These are phyloP conservation scores for Grammomys dolichurus DNA, from an alignment of 2,113 vertebrate species.

Conservation along the genomic window DNA sequence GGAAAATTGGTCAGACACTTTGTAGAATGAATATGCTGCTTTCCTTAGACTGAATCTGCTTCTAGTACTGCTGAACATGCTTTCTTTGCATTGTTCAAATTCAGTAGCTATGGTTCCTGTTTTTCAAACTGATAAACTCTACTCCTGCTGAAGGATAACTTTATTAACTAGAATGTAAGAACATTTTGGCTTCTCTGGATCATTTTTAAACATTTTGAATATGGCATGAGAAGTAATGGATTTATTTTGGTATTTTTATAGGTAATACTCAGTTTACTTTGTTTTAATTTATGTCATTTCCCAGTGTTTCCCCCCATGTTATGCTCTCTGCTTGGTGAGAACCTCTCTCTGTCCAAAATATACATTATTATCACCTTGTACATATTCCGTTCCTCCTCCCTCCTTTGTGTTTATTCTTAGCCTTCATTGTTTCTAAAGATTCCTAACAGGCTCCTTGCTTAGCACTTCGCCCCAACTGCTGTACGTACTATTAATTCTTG, in stretches of 20 bases:
- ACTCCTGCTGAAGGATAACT: too few species aligned
- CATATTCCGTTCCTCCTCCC: accelerated
- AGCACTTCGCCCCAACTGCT: accelerated
- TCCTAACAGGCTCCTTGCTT: neutral
- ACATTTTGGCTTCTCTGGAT: neutral
- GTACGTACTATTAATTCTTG: neutral
- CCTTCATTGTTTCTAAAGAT: neutral
- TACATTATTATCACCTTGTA: neutral
- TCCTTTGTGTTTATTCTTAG: neutral
- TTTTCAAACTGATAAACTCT: neutral
- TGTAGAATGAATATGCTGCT: neutral
- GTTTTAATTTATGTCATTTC: neutral
- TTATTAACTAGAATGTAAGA: neutral
- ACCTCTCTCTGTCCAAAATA: too few species aligned
- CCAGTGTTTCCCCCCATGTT: neutral
- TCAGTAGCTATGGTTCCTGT: neutral
- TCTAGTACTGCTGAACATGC: neutral
- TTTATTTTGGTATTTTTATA: neutral
- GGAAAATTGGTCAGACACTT: neutral
- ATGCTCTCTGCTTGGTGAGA: neutral
- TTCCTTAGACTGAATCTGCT: neutral
- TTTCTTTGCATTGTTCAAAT: neutral
- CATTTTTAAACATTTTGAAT: neutral
- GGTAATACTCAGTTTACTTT: neutral
- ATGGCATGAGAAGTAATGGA: neutral